phyloP scores from a whole-genome alignment of 2,888 invertebrate genomes.

The Drosophila pseudotalamancana region DNA sequence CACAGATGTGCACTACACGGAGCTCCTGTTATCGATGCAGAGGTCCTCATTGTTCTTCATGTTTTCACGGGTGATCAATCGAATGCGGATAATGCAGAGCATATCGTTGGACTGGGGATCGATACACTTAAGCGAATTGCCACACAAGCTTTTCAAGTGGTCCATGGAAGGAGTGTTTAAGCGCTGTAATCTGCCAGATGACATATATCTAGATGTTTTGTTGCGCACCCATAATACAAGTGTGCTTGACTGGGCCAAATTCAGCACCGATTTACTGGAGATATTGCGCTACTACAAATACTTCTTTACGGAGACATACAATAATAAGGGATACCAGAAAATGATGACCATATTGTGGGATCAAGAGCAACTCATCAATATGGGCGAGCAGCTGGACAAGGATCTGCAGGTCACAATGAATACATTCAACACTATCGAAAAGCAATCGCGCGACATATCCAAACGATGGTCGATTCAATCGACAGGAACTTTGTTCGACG shows the following conservation, averaged over 20 bases:
- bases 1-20: background rate
- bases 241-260: constrained; percentile 32
- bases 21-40: constrained; percentile 27
- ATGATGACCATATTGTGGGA: constrained; percentile 23
- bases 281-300: constrained; percentile 24
- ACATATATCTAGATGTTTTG: constrained; percentile 39
- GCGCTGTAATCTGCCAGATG: constrained; percentile 20
- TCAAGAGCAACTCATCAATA: constrained; percentile 24
- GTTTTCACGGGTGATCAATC: constrained; percentile 15
- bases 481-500: background rate
- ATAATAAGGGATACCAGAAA: background rate
- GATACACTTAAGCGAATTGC: constrained; percentile 11
- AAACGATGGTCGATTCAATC: background rate
- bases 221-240: background rate
- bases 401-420: background rate
- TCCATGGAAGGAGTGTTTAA: constrained; percentile 28
- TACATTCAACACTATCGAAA: background rate
- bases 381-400: constrained; percentile 18
- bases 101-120: background rate
- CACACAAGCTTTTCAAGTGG: constrained; percentile 42
- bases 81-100: constrained; percentile 13
- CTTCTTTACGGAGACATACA: constrained; percentile 16
- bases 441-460: background rate
- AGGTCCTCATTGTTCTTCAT: constrained; percentile 31
- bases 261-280: constrained; percentile 36